phyloP scores from a whole-genome alignment of 2,888 invertebrate species.

The Drosophila nr. fundita region DNA sequence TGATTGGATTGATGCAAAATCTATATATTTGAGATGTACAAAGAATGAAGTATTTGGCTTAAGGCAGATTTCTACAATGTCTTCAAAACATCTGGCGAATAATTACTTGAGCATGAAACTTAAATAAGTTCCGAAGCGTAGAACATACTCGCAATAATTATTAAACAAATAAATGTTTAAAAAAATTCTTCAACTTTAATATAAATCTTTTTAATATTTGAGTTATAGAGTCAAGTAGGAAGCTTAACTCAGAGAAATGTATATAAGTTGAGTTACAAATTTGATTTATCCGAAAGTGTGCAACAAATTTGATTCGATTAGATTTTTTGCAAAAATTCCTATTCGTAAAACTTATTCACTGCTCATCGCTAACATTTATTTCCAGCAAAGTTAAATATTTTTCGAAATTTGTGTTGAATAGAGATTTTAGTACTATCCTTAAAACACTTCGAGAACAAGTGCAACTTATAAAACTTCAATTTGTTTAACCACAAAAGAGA shows the following conservation, averaged over 20 bases:
- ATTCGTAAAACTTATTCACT: constrained; percentile 46
- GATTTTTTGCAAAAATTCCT: constrained; percentile 1
- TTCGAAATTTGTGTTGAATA: neutral
- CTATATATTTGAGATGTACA: neutral
- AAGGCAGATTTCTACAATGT: neutral
- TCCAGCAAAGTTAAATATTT: constrained; percentile 27
- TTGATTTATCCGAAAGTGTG: constrained; percentile 4
- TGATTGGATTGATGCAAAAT: neutral
- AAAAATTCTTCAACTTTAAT: too few species aligned
- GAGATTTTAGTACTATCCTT: neutral
- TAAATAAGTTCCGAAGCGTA: neutral
- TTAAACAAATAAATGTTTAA: neutral
- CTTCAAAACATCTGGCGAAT: neutral
- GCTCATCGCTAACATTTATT: constrained; percentile 40
- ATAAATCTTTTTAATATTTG: neutral
- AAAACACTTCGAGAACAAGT: neutral
- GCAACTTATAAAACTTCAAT: neutral
- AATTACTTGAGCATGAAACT: neutral
- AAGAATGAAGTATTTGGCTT: neutral
- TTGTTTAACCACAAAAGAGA: neutral
- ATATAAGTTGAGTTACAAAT: neutral
- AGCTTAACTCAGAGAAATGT: neutral
- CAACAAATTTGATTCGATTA: neutral
- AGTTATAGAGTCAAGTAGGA: neutral
- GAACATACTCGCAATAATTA: neutral